Percentiles rank a stretch among this genome's conserved stretches.
Conservation (phyloP, 2,888 invertebrate genomes). For the Nipponacmea schrenckii region DNA sequence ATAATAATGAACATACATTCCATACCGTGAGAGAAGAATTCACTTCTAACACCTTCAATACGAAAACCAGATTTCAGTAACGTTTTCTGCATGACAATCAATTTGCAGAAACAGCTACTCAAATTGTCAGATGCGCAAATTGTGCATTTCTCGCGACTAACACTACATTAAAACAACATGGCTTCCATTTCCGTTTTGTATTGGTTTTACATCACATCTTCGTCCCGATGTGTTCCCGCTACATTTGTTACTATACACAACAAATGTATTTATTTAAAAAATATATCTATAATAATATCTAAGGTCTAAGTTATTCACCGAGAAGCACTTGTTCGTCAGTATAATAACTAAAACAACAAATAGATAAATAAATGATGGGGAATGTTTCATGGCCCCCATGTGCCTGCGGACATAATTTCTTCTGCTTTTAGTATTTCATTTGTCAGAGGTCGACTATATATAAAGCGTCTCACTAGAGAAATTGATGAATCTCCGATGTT, state of each 20-base stretch:
- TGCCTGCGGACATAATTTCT: constrained; percentile 9
- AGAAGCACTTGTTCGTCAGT: constrained; percentile 17
- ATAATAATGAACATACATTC: constrained; percentile 4
- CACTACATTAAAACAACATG: too few relatives aligned
- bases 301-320: constrained; percentile 14
- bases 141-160: too few relatives aligned
- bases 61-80: background rate
- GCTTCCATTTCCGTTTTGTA: too few relatives aligned
- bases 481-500: background rate
- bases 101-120: background rate
- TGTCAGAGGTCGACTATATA: constrained; percentile 5
- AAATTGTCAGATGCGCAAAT: too few relatives aligned
- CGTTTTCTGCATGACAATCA: background rate
- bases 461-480: background rate
- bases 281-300: constrained; percentile 15
- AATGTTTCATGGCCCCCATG: background rate
- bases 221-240: too few relatives aligned
- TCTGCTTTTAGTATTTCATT: background rate
- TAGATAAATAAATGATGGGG: constrained; percentile 11
- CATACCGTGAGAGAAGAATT: background rate
- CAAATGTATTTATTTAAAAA: constrained; percentile 24
- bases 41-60: background rate
- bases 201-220: too few relatives aligned
- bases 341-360: constrained; percentile 19
- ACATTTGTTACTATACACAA: constrained; percentile 13